Percentiles rank a stretch among this genome's conserved stretches.
Evolutionary conservation across 1,140 invertebrate species (phyloP).

Genomic region (Charaxes varanes): DNA sequence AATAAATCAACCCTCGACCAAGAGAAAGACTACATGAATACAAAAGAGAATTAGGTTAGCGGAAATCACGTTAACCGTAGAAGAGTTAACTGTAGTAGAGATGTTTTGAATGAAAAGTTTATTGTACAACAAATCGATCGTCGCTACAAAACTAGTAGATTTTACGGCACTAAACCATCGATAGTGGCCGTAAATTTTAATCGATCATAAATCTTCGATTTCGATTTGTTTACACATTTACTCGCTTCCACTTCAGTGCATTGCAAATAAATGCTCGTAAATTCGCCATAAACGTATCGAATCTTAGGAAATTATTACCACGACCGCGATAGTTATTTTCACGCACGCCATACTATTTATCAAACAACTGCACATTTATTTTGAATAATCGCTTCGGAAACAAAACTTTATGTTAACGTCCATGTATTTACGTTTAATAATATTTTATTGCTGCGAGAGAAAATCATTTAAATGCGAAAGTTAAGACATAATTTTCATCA

Average conservation of each 20-base stretch:
- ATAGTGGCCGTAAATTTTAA: conserved; percentile 44
- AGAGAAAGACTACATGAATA: no score
- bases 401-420: no score
- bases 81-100: conserved; percentile 1
- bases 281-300: conserved; percentile 18
- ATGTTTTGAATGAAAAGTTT: not conserved
- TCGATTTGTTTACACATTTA: conserved; percentile 38
- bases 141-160: conserved; percentile 16
- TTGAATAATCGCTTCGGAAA: no score
- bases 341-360: conserved; percentile 7
- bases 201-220: conserved; percentile 43
- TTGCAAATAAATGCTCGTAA: conserved; percentile 23
- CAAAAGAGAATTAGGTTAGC: not conserved
- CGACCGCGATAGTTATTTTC: conserved; percentile 3
- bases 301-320: conserved; percentile 5
- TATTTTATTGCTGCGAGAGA: no score
- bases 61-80: not conserved
- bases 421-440: no score
- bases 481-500: no score
- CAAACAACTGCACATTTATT: conserved; percentile 2
- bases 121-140: not conserved
- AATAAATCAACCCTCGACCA: no score
- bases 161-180: conserved; percentile 25
- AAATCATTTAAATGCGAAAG: no score
- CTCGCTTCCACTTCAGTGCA: conserved; percentile 19